These are phyloP conservation scores for Eremobia ochroleuca DNA, from an alignment of 2,888 invertebrate genomes.

Conservation along the genomic window DNA sequence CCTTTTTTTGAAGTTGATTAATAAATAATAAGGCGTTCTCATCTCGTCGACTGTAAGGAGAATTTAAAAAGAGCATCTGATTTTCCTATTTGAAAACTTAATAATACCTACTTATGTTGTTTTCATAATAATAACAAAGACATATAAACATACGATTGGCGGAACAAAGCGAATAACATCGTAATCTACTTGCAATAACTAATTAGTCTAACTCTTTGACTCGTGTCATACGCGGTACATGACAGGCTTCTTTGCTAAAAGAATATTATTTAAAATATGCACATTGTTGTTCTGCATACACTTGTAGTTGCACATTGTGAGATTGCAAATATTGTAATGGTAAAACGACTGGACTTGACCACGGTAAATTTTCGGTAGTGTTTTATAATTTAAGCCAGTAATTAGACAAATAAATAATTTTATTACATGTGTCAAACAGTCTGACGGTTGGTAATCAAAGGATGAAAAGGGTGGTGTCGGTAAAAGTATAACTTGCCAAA, in stretches of 20 bases:
- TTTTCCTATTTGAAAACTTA: not conserved
- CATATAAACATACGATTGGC: not conserved
- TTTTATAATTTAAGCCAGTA: not conserved
- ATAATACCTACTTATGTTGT: not conserved
- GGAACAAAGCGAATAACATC: not conserved
- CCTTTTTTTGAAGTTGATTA: too few species aligned
- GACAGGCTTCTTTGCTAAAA: not conserved
- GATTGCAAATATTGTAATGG: not conserved
- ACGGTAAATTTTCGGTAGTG: not conserved
- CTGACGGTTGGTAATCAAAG: not conserved
- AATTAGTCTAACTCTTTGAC: not conserved
- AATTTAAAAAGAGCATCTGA: not conserved
- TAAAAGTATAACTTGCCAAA: too few species aligned
- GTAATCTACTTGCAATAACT: not conserved
- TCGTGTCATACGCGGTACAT: not conserved
- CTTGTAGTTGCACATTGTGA: not conserved
- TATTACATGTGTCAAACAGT: not conserved
- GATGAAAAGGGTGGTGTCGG: not conserved
- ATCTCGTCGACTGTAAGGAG: not conserved
- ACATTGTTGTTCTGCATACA: too few species aligned
- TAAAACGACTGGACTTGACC: not conserved
- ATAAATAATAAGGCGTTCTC: not conserved
- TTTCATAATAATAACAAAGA: not conserved
- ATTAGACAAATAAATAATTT: not conserved
- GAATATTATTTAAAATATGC: not conserved